Base-by-base conservation (phyloP, 1,140 invertebrate species). In the Trichomalopsis sarcophagae region DNA sequence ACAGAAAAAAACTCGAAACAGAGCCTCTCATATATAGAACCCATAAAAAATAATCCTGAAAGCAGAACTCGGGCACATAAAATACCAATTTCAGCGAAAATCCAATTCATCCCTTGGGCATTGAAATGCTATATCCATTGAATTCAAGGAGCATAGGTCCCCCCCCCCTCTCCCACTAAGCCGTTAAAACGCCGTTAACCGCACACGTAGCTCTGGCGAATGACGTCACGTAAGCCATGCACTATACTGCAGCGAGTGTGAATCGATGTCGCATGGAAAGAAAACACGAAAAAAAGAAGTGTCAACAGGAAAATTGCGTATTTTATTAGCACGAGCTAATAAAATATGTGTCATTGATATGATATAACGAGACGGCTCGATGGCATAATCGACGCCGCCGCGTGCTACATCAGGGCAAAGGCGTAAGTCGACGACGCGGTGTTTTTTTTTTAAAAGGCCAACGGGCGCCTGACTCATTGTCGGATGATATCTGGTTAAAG, bases 161-260 rank as follows among this genome's bases (percentile, higher is more conserved):
- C 23, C n/a, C 55, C 7, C 1, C 11, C 47, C 47, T 78, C 27
- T n/a, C n/a, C 7, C n/a, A 11, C 0, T 50, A 11, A 9, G 47
- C 66, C 79, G 68, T 81, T 81, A 81, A 50, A 14, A 11, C 0
- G 47, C 66, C 79, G 68, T 81, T 81, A 81, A 50, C 68, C 27
- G n/a, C 79, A 13, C 21, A 50, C 9, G 14, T 21, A 77, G 10
- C 77, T 44, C 44, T 47, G 44, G 44, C 33, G 62, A 81, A 17
- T 74, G 80, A 74, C 80, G 69, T 81, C 69, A 81, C 23, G 13
- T 81, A 13, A 40, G 30, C 7, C 9, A 47, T 21, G 17, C 5
- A 36, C 5, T 36, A 27, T 27, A 47, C 13, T 66, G 1, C 27
- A 11, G 13, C 14, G 14, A 50, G 47, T 50, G 47, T 14, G 47